These are phyloP conservation scores for Helicoverpa zea DNA, from an alignment of 1,140 invertebrate genomes.

Conservation along the genomic window DNA sequence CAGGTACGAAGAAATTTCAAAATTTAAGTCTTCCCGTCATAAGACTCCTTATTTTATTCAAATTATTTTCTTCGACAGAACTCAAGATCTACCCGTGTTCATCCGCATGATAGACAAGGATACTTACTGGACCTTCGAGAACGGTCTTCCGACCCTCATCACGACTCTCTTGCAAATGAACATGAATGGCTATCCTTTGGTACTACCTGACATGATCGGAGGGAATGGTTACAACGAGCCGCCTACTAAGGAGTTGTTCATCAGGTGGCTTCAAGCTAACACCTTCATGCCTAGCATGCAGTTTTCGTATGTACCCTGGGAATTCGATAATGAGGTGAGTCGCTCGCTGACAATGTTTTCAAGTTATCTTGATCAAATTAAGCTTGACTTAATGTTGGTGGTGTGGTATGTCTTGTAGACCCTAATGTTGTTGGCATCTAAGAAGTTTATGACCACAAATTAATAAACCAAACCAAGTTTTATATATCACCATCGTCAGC, in stretches of 20 bases:
- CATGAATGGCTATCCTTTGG: constrained; percentile 94
- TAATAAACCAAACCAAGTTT: no score
- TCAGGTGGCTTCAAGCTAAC: constrained; percentile 95
- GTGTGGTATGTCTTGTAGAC: no score
- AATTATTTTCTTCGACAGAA: constrained; percentile 86
- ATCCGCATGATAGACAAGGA: constrained; percentile 96
- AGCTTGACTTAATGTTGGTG: no score
- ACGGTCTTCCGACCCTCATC: constrained; percentile 93
- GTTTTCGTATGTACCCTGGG: constrained; percentile 96
- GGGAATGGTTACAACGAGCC: constrained; percentile 93
- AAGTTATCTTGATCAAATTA: no score
- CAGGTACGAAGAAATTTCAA: constrained; percentile 67
- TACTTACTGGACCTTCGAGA: constrained; percentile 92
- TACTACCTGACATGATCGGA: constrained; percentile 97
- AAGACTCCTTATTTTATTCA: no score
- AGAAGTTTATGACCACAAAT: no score
- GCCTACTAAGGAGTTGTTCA: constrained; percentile 92
- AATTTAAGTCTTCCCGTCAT: background rate
- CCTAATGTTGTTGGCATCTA: no score
- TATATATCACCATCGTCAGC: no score
- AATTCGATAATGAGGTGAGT: constrained; percentile 90
- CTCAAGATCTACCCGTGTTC: constrained; percentile 93
- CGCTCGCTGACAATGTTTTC: no score
- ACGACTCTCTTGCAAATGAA: constrained; percentile 94
- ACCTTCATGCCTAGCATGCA: constrained; percentile 95